Evolutionary conservation across 2,797 vertebrate genomes (phyloP).

Genomic region (Saxicola maurus): DNA sequence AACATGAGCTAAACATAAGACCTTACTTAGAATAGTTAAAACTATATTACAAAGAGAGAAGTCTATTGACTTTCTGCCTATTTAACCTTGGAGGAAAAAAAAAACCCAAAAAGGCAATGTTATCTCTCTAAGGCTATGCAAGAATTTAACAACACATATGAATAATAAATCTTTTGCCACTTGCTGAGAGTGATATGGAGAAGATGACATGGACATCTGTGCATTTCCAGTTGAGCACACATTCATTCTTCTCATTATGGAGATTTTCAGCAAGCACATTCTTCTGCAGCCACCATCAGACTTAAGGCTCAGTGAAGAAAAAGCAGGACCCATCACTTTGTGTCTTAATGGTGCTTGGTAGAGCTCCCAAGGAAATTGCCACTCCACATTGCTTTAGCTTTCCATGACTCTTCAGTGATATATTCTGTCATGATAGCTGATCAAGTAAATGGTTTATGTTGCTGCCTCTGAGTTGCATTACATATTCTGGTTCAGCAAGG

Average conservation of each 20-base stretch:
- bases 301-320: not conserved
- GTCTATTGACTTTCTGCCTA: not conserved
- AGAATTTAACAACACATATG: not conserved
- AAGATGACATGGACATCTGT: not conserved
- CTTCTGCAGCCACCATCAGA: not conserved
- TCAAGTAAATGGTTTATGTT: not conserved
- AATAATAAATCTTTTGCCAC: not conserved
- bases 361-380: not conserved
- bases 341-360: not conserved
- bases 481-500: not conserved
- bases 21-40: not conserved
- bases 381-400: not conserved
- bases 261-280: not conserved
- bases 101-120: accelerated
- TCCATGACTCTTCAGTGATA: not conserved
- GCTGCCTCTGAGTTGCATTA: not conserved
- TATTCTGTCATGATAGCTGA: not conserved
- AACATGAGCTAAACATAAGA: not conserved
- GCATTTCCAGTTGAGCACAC: not conserved
- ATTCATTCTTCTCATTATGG: not conserved
- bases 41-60: not conserved
- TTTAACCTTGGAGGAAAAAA: accelerated
- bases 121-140: not conserved
- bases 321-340: not conserved
- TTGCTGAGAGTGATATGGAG: not conserved